phyloP scores from a whole-genome alignment of 2,113 vertebrate species.

The Sebastes schlegelii region DNA sequence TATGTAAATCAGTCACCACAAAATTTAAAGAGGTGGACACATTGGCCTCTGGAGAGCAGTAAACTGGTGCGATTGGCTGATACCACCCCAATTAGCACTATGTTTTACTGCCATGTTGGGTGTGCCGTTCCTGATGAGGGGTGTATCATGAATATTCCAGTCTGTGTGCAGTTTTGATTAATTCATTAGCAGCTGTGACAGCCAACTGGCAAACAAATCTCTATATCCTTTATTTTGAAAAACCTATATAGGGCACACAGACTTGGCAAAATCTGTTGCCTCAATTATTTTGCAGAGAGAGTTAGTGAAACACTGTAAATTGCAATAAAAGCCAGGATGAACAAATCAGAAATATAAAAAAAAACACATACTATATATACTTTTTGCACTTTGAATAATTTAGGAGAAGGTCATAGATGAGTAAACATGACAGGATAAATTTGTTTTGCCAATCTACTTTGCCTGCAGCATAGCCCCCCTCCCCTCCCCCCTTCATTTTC shows the following conservation, averaged over 20 bases:
- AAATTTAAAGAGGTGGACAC: neutral
- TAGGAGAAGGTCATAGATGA: neutral
- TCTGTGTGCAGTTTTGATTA: conserved; percentile 34
- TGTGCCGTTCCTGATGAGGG: conserved; percentile 10
- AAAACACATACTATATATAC: neutral
- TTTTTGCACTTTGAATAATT: conserved; percentile 19
- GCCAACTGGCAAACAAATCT: conserved; percentile 43
- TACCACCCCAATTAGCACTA: neutral
- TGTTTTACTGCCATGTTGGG: conserved; percentile 10
- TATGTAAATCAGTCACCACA: too few species aligned
- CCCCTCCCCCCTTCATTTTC: neutral
- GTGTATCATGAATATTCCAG: conserved; percentile 14
- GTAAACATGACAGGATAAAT: neutral
- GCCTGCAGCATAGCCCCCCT: neutral
- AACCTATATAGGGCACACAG: conserved; percentile 6
- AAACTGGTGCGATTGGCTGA: neutral
- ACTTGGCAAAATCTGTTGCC: neutral
- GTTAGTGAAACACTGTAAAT: conserved; percentile 8
- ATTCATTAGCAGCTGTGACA: conserved; percentile 51
- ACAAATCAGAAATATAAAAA: conserved; percentile 16
- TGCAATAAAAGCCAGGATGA: neutral
- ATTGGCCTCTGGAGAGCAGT: conserved; percentile 5
- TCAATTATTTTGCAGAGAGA: neutral
- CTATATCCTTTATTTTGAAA: conserved; percentile 19
- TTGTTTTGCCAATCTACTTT: conserved; percentile 8